These are phyloP conservation scores for Anarsia innoxiella DNA, from an alignment of 2,888 invertebrate genomes.

Conservation along the genomic window DNA sequence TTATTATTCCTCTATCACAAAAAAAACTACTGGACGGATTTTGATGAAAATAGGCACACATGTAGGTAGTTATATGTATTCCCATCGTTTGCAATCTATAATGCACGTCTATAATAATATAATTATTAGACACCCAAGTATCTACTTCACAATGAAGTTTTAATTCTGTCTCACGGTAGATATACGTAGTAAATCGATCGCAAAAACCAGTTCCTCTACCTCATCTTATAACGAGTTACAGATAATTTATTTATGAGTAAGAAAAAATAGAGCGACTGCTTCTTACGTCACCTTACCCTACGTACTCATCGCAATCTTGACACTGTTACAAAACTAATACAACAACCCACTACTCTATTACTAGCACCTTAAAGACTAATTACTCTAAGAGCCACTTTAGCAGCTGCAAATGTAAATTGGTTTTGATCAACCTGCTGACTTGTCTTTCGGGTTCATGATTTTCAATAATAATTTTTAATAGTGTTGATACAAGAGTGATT, in stretches of 20 bases:
- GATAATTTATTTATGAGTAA: background rate
- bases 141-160: too few species aligned
- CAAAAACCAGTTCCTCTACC: too few species aligned
- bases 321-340: constrained; percentile 6
- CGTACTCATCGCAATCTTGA: constrained; percentile 9
- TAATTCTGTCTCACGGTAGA: too few species aligned
- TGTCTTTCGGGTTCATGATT: background rate
- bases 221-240: too few species aligned
- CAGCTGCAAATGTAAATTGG: constrained; percentile 7
- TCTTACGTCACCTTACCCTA: constrained; percentile 11
- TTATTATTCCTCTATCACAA: background rate
- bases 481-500: constrained; percentile 2
- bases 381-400: background rate
- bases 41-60: too few species aligned
- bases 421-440: constrained; percentile 4
- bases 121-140: too few species aligned
- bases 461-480: constrained; percentile 2
- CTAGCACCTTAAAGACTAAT: constrained; percentile 5
- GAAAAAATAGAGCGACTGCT: constrained; percentile 15
- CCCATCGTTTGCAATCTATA: too few species aligned
- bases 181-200: too few species aligned
- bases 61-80: too few species aligned
- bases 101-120: too few species aligned
- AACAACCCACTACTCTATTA: background rate
- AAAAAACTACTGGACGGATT: background rate